Base-by-base conservation (phyloP, 2,888 invertebrate species). In the Biston stratarius region DNA sequence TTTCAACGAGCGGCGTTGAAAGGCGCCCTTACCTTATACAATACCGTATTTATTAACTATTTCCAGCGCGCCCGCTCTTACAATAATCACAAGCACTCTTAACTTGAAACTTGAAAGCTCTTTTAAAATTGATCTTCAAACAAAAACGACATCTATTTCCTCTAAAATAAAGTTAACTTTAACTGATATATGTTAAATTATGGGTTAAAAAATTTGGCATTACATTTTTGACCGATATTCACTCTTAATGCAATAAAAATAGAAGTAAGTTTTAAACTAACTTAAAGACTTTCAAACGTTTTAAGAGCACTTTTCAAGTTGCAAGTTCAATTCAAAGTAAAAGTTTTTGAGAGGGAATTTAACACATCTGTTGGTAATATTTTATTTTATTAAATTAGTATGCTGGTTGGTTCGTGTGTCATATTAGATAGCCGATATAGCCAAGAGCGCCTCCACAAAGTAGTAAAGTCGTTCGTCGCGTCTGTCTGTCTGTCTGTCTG, bases 321-420 rank as follows among this genome's bases (percentile, higher is more conserved):
- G 24, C 3, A 24, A 24, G 24, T 45, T 44, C 24, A 24, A 24
- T 24, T 51, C 7, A 15, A 61, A 51, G 33, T 48, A 48, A 9
- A 34, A 34, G 34, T 34, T 36, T 6, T 36, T 34, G 7, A 51
- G 51, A 15, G 36, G 52, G 40, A 24, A 57, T 56, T 57, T 51
- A 45, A 34, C 42, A 48, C 66, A 67, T 67, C 66, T 67, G 66
- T 58, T 61, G 40, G 9, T 38, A 66, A 61, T 67, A 58, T 58
- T 67, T 57, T 53, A 48, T 48, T 48, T 24, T 48, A 48, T 48
- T 48, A 9, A 24, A 24, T 47, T 47, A 47, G 15, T 33, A 5
- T 33, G 48, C 24, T 48, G 24, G 24, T 48, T 24, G 48, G 15
- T 47, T 15, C 5, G 15, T 15, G 9, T 14, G 14, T 47, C 9